Percentiles rank a stretch among this genome's conserved stretches.
Conservation (phyloP, 1,140 invertebrate genomes). For the Drosophila varians region DNA sequence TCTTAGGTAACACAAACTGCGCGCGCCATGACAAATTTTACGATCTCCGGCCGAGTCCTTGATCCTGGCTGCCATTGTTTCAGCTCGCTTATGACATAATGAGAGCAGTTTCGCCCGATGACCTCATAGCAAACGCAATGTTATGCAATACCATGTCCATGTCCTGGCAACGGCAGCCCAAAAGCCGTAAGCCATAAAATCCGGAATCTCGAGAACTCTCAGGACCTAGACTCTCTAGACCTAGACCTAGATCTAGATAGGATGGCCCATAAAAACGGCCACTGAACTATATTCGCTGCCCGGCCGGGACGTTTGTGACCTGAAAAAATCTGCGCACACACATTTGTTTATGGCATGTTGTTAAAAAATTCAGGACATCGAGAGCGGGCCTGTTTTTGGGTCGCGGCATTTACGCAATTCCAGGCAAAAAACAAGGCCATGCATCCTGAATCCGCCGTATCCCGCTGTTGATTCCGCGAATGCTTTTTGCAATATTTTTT, state of each 20-base stretch:
- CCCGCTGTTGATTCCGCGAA: conserved; percentile 51
- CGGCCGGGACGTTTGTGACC: conserved; percentile 1
- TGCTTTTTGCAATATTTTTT: conserved; percentile 41
- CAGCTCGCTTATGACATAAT: conserved; percentile 68
- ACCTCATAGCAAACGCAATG: conserved; percentile 55
- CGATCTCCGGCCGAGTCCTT: conserved; percentile 27
- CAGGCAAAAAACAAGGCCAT: conserved; percentile 62
- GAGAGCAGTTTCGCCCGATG: conserved; percentile 26
- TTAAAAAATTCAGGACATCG: conserved; percentile 75
- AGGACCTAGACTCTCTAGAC: no score
- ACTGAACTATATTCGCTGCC: conserved; percentile 44
- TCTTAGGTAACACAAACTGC: conserved; percentile 44
- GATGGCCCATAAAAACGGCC: conserved; percentile 65
- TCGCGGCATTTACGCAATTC: conserved; percentile 52
- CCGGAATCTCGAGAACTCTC: conserved; percentile 11
- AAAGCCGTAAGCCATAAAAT: conserved; percentile 53
- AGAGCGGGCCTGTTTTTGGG: conserved; percentile 30
- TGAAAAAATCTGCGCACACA: conserved; percentile 45
- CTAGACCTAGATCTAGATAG: conserved; percentile 55
- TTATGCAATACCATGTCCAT: conserved; percentile 65
- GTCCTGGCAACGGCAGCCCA: conserved; percentile 9
- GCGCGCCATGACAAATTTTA: conserved; percentile 33
- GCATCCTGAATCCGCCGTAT: neutral
- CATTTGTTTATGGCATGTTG: conserved; percentile 66
- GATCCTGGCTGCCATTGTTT: conserved; percentile 44